These are phyloP conservation scores for Sanderia malayensis DNA, from an alignment of 30 jellyfish, hydroid and myxozoan genomes.

Conservation along the genomic window DNA sequence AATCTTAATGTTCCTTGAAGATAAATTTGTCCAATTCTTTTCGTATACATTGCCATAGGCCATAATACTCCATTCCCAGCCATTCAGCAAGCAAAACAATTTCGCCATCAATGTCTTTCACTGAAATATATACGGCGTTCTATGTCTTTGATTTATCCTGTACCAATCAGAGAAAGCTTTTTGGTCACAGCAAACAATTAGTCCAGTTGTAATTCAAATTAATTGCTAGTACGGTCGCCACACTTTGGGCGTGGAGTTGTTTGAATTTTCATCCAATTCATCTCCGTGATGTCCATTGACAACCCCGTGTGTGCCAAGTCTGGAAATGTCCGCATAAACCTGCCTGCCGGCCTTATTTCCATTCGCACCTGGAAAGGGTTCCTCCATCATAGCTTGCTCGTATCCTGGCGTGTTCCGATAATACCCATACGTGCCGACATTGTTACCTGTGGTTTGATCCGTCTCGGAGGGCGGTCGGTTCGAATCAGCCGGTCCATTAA, in stretches of 20 bases:
- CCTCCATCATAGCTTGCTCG: conserved; percentile 54
- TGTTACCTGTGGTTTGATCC: conserved; percentile 67
- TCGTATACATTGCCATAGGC: too few species aligned
- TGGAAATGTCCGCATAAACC: conserved; percentile 65
- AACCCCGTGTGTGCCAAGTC: conserved; percentile 69
- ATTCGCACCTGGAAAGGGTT: conserved; percentile 34
- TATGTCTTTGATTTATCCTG: too few species aligned
- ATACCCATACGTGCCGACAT: conserved; percentile 65
- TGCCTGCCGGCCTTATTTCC: conserved; percentile 23
- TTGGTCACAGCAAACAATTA: too few species aligned
- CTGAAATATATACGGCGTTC: too few species aligned
- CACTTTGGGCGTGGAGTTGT: conserved; percentile 92
- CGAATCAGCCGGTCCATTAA: conserved; percentile 60
- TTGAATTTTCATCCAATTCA: conserved; percentile 87
- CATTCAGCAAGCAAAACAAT: too few species aligned
- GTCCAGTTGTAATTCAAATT: too few species aligned
- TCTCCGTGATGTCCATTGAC: conserved; percentile 91
- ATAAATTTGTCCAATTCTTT: too few species aligned
- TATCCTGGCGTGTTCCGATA: conserved; percentile 75
- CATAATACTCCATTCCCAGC: too few species aligned
- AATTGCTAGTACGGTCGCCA: conserved; percentile 95
- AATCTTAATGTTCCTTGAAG: too few species aligned
- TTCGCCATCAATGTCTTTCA: too few species aligned
- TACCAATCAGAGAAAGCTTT: too few species aligned
- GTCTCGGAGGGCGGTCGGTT: conserved; percentile 51